A percentile compares a stretch with the other conserved stretches of the same genome.
phyloP scores from a whole-genome alignment of 2,797 vertebrate genomes.

The Podargus strigoides region DNA sequence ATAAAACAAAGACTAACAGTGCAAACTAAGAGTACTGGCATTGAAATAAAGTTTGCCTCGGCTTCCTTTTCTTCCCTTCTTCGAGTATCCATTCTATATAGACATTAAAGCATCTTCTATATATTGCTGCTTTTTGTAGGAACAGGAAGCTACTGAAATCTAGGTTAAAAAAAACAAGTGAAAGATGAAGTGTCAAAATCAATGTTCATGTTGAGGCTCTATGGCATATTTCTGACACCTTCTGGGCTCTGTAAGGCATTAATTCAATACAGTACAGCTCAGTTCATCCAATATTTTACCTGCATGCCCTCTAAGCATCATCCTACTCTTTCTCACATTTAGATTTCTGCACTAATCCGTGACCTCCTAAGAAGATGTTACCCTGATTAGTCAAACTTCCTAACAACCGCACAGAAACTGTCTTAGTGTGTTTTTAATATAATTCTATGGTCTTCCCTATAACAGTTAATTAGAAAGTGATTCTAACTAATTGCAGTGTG shows the following conservation, averaged over 20 bases:
- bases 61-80: background rate
- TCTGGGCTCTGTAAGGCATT: background rate
- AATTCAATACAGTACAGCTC: background rate
- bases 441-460: background rate
- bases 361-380: background rate
- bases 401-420: background rate
- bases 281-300: background rate
- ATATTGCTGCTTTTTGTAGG: background rate
- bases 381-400: background rate
- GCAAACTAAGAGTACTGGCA: background rate
- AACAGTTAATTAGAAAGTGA: slow-evolving; percentile 26
- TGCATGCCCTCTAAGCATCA: background rate
- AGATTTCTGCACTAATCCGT: background rate
- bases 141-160: background rate
- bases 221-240: background rate
- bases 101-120: background rate
- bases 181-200: background rate
- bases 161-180: background rate
- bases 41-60: background rate
- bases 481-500: slow-evolving; percentile 19
- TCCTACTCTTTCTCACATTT: background rate
- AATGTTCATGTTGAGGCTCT: background rate
- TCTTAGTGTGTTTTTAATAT: background rate
- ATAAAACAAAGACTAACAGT: background rate
- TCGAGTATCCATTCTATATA: background rate